phyloP scores from a whole-genome alignment of 2,113 vertebrate genomes.

The Sardina pilchardus region DNA sequence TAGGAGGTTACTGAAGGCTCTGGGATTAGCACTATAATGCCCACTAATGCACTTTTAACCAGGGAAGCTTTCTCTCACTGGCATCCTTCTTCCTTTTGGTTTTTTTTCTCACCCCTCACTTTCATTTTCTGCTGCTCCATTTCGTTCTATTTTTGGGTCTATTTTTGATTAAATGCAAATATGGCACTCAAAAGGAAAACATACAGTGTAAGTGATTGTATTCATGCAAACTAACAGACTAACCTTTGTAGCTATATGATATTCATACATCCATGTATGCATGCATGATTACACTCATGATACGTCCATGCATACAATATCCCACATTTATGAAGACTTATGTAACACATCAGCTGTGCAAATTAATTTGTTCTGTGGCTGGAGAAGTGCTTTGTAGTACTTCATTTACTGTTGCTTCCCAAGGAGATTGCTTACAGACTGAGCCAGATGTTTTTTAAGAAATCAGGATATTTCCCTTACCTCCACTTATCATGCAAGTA shows the following conservation, averaged over 20 bases:
- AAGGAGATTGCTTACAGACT: too few species aligned
- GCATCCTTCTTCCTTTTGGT: background rate
- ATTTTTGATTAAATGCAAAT: background rate
- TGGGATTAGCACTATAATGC: constrained; percentile 67
- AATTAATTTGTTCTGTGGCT: too few species aligned
- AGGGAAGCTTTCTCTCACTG: constrained; percentile 31
- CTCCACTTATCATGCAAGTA: too few species aligned
- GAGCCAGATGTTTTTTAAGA: too few species aligned
- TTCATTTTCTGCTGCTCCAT: background rate
- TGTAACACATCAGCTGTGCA: too few species aligned
- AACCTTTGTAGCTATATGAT: background rate
- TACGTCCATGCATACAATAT: too few species aligned
- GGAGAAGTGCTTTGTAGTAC: too few species aligned
- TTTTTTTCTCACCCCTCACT: background rate
- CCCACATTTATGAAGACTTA: too few species aligned
- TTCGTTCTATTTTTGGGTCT: background rate
- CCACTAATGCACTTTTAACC: constrained; percentile 68
- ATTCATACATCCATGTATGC: background rate
- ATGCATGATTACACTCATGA: background rate
- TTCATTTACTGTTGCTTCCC: too few species aligned
- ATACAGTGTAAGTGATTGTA: background rate
- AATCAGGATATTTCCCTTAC: too few species aligned
- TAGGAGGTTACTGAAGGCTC: constrained; percentile 53
- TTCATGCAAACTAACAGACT: background rate
- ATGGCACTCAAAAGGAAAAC: background rate